Evolutionary conservation across 1,140 invertebrate genomes (phyloP), one percentile per base, ranked within the genome.

Genomic region (Trichogramma pretiosum): DNA sequence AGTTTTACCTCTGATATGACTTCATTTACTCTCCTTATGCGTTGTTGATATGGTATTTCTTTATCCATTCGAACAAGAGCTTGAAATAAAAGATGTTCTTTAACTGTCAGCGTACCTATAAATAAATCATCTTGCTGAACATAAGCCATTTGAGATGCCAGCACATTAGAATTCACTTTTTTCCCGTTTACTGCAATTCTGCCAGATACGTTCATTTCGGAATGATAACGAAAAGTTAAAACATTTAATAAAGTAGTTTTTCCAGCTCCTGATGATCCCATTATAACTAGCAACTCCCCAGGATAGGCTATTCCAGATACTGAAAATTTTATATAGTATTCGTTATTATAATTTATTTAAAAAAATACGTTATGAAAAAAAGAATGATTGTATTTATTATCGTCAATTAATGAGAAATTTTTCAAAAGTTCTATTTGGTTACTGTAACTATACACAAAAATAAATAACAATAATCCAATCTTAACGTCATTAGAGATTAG

Each of bases 41-140:
- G 77, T 60, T 91, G 80, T 10, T 74, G 63, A 54, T 85, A 83
- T 1, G 82, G 78, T 50, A 94, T 80, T 35, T 83, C 68, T 26
- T 78, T 74, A 50, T 94, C 90, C 93, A 99, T 98, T 44, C 93
- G 76, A 5, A 98, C 82, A 61, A 92, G 73, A 8, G 93, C 90
- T 82, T 93, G 74, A 62, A 95, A 95, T 10, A 83, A 75, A 4
- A 97, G 75, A 70, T 96, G 92, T 61, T 97, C 93, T 44, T 76
- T 76, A 3, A 93, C 90, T 0, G 91, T 95, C n/a, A 96, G 71
- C 1, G 86, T 91, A 1, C 87, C 89, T 48, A 95, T 85, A 63
- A 96, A 96, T n/a, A 94, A 67, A 68, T 95, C 91, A 53, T 92
- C 84, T 68, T 98, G 94, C 65, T 97, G 93, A 1, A 98, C 92